Base-by-base conservation (phyloP, 2,888 invertebrate species). In the Cheiracanthium punctorium region DNA sequence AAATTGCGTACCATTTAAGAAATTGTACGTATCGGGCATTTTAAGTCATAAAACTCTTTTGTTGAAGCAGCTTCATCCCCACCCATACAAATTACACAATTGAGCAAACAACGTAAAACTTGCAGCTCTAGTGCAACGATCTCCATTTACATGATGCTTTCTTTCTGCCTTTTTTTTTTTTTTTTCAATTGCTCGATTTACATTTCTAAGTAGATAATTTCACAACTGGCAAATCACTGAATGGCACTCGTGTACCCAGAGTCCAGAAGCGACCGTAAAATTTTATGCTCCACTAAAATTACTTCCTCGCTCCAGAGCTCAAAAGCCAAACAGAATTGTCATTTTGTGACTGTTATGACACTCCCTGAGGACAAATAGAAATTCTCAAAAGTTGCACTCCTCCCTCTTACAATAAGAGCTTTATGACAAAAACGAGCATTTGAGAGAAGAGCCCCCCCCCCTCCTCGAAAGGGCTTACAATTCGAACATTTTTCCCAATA, bases 401-500 rank as follows among this genome's bases (percentile, higher is more conserved):
- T 17, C n/a, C n/a, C 17, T 48, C 48, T 48, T 17, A 2, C 2
- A 12, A n/a, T 48, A 2, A 37, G 37, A 37, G 37, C 10, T 37
- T 4, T 37, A 37, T 37, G 37, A 37, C 48, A 48, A 48, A 17
- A 48, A n/a, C n/a, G 48, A 48, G n/a, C 12, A 48, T 17, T 17
- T 17, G n/a, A 17, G 48, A 48, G 48, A 48, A 48, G 17, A 48
- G 14, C 48, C 17, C 2, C 48, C 17, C 48, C 14, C 48, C 17
- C 2, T 17, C 17, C 48, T 48, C 48, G 4, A 67, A 67, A 67
- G 30, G 29, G 67, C 29, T 20, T 24, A 67, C 30, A 29, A 67
- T 67, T 14, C 17, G 30, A 32, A 30, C 14, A 30, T 67, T 67
- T 30, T 30, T n/a, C n/a, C 48, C 67, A 67, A 79, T 84, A 84